Evolutionary conservation across 2,113 vertebrate species (phyloP).

Genomic region (Takifugu flavidus): DNA sequence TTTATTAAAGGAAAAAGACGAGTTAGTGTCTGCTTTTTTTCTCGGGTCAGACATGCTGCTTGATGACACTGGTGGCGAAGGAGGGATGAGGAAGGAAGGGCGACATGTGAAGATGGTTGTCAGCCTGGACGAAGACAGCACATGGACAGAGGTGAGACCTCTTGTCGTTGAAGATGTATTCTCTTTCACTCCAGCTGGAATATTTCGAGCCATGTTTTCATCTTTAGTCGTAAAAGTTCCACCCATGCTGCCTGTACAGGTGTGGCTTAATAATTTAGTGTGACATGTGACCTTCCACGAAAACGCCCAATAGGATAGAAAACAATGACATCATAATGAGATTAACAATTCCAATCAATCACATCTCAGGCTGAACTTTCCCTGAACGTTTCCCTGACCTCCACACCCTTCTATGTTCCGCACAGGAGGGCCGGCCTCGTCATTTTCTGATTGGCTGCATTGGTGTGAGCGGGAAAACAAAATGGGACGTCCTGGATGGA

Average conservation of each 20-base stretch:
- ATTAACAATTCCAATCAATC: too few species aligned
- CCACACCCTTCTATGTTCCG: neutral
- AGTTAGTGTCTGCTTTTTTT: neutral
- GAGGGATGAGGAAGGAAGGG: conserved; percentile 86
- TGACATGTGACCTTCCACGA: too few species aligned
- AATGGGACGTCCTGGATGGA: conserved; percentile 96
- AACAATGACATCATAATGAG: too few species aligned
- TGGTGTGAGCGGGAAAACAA: conserved; percentile 96
- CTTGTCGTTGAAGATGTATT: neutral
- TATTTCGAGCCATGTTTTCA: too few species aligned
- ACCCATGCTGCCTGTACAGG: too few species aligned
- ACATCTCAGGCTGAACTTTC: too few species aligned
- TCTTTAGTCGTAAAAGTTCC: too few species aligned
- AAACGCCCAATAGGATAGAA: too few species aligned
- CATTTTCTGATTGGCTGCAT: conserved; percentile 95
- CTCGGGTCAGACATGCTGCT: conserved; percentile 88
- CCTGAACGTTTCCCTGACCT: too few species aligned
- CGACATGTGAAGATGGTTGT: conserved; percentile 92
- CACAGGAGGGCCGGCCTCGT: conserved; percentile 80
- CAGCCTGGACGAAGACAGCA: conserved; percentile 82
- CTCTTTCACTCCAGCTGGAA: too few species aligned
- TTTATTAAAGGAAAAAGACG: neutral
- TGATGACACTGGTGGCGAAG: conserved; percentile 86
- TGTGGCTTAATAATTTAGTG: too few species aligned
- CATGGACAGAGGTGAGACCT: conserved; percentile 86